These are phyloP conservation scores for Asobara japonica DNA, from an alignment of 1,140 invertebrate species.

Conservation along the genomic window DNA sequence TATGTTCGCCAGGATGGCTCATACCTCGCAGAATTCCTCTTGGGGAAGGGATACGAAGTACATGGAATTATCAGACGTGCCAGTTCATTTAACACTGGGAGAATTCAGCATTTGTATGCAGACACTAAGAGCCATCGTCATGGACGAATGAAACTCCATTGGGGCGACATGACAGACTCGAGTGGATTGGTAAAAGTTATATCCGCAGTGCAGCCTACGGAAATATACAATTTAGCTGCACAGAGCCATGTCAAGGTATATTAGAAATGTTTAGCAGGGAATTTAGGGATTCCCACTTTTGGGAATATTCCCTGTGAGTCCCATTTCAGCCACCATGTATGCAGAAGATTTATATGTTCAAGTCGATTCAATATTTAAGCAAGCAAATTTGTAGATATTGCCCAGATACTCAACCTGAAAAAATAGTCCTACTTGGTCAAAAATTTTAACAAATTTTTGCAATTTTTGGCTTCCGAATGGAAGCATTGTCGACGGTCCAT, in stretches of 20 bases:
- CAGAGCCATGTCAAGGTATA: slow-evolving; percentile 99
- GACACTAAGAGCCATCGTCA: slow-evolving; percentile 86
- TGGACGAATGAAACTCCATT: slow-evolving; percentile 94
- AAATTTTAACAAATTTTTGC: too few relatives aligned
- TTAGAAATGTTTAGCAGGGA: not conserved
- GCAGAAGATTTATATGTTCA: not conserved
- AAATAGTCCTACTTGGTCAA: too few relatives aligned
- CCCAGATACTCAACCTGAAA: too few relatives aligned
- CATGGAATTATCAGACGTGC: slow-evolving; percentile 95
- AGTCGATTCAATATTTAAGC: too few relatives aligned
- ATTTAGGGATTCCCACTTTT: too few relatives aligned
- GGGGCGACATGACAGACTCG: slow-evolving; percentile 99
- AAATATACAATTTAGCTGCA: slow-evolving; percentile 99
- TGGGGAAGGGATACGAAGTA: slow-evolving; percentile 95
- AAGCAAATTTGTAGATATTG: too few relatives aligned
- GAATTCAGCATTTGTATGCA: slow-evolving; percentile 96
- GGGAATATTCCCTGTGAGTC: not conserved
- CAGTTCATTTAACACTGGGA: slow-evolving; percentile 95
- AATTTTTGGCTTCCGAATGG: too few relatives aligned
- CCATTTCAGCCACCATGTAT: not conserved
- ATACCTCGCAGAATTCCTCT: slow-evolving; percentile 95
- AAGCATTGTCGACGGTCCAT: too few relatives aligned
- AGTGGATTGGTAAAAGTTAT: slow-evolving; percentile 98
- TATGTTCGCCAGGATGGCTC: slow-evolving; percentile 99
- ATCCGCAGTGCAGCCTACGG: slow-evolving; percentile 82